Percentiles rank a stretch among this genome's conserved stretches.
phyloP scores from a whole-genome alignment of 2,797 vertebrate genomes.

The Ptychobarbus kaznakovi region DNA sequence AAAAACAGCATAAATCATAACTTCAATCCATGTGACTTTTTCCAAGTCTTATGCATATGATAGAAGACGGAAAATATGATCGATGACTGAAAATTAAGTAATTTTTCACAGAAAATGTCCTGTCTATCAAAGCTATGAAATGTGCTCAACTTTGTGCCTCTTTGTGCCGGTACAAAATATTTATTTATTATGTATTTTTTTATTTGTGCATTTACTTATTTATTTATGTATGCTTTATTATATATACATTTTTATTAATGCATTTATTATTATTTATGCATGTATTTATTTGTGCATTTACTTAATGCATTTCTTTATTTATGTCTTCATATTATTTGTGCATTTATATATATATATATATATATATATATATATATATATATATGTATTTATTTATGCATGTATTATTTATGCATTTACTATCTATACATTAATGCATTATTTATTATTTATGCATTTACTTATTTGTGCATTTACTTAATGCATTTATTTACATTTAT shows the following conservation, averaged over 20 bases:
- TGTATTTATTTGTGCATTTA: no score
- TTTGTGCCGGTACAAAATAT: background rate
- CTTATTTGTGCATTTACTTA: background rate
- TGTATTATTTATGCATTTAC: background rate
- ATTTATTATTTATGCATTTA: background rate
- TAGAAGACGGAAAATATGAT: background rate
- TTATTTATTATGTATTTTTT: background rate
- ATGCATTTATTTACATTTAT: background rate
- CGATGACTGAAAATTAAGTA: background rate
- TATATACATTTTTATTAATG: background rate
- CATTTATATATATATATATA: no score
- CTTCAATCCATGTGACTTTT: background rate
- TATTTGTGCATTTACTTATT: background rate
- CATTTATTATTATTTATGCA: background rate
- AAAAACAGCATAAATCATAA: background rate
- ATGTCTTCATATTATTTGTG: background rate
- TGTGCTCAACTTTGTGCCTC: background rate
- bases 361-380: background rate
- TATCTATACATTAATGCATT: background rate
- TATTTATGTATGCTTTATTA: background rate
- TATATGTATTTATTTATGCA: background rate
- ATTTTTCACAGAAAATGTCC: background rate
- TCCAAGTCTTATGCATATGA: background rate
- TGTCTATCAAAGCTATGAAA: background rate
- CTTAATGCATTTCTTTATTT: background rate